Evolutionary conservation across 2,113 vertebrate genomes (phyloP).

Genomic region (Fulica atra): DNA sequence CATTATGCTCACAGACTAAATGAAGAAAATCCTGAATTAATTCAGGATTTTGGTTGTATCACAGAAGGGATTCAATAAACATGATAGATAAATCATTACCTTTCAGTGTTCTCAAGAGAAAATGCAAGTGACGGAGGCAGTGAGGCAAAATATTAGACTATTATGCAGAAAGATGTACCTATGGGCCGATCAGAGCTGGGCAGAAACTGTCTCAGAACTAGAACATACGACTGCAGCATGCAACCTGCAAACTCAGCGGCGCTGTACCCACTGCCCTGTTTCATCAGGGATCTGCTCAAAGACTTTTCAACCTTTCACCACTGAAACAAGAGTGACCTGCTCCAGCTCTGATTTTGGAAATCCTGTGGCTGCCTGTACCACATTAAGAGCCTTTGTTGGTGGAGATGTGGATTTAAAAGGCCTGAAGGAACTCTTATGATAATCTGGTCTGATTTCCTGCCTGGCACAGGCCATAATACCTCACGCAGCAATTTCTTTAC

Average conservation of each 20-base stretch:
- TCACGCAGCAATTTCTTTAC: slow-evolving; percentile 42
- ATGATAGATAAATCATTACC: not conserved
- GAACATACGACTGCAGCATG: fast-evolving
- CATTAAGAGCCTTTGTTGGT: slow-evolving; percentile 36
- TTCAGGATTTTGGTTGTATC: not conserved
- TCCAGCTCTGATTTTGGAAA: slow-evolving; percentile 33
- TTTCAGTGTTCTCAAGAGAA: not conserved
- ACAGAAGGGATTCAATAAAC: not conserved
- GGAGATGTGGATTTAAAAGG: slow-evolving; percentile 47
- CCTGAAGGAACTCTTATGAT: slow-evolving; percentile 46
- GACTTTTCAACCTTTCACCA: slow-evolving; percentile 33
- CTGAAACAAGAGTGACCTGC: slow-evolving; percentile 27
- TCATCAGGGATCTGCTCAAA: not conserved
- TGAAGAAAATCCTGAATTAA: not conserved
- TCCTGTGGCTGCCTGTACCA: slow-evolving; percentile 23
- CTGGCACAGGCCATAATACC: slow-evolving; percentile 23
- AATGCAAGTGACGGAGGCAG: not conserved
- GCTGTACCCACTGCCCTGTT: fast-evolving
- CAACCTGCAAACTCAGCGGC: not conserved
- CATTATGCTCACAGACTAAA: not conserved
- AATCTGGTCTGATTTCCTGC: slow-evolving; percentile 61
- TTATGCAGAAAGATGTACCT: not conserved
- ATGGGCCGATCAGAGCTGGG: not conserved
- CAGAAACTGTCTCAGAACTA: not conserved
- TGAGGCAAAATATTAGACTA: not conserved